These are phyloP conservation scores for Aythya baeri DNA, from an alignment of 2,113 vertebrate species.

Conservation along the genomic window DNA sequence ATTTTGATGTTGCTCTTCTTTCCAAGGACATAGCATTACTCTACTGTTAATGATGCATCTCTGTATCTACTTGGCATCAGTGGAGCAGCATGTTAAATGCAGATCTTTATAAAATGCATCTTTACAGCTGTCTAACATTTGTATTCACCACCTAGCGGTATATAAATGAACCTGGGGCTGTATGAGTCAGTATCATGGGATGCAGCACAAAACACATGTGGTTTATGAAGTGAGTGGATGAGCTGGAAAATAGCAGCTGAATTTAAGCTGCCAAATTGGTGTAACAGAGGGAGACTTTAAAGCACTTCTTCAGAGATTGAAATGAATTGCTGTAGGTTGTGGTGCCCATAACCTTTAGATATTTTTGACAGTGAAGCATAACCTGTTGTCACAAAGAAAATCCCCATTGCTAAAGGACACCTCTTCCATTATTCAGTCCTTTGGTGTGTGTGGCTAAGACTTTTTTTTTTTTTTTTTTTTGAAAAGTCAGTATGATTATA, in stretches of 20 bases:
- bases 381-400: conserved; percentile 24
- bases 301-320: conserved; percentile 6
- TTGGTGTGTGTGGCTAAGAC: background rate
- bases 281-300: background rate
- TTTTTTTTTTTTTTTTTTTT: background rate
- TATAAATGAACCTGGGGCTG: background rate
- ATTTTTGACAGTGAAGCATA: conserved; percentile 16
- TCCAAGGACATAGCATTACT: background rate
- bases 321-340: conserved; percentile 10
- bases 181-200: background rate
- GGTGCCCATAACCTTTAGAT: conserved; percentile 35
- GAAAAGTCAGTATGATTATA: conserved; percentile 37
- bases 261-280: conserved; percentile 1
- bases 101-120: background rate
- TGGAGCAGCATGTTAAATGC: background rate
- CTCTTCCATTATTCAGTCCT: conserved; percentile 23
- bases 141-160: background rate
- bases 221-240: background rate
- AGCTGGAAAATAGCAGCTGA: background rate
- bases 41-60: background rate
- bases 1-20: background rate
- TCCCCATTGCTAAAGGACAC: background rate
- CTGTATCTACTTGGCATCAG: background rate
- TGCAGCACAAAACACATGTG: background rate
- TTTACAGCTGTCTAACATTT: background rate